A percentile compares a stretch with the other conserved stretches of the same genome.
Evolutionary conservation across 2,113 vertebrate species (phyloP).

Genomic region (Eira barbara): DNA sequence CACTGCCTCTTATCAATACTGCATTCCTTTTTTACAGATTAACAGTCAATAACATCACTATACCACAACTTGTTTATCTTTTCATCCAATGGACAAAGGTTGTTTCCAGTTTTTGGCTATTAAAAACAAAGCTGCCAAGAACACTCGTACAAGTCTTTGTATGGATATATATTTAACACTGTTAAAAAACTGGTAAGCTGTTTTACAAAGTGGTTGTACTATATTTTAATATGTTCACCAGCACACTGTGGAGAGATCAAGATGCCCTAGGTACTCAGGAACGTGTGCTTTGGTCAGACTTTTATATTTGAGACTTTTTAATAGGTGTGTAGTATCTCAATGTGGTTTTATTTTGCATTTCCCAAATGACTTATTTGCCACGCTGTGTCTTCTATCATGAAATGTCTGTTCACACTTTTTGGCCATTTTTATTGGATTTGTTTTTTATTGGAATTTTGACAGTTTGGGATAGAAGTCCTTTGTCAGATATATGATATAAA

Average conservation of each 20-base stretch:
- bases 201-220: not conserved
- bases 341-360: not conserved
- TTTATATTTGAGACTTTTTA: not conserved
- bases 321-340: not conserved
- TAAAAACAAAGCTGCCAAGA: not conserved
- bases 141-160: not conserved
- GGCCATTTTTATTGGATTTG: not conserved
- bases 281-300: not conserved
- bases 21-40: not conserved
- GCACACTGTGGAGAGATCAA: not conserved
- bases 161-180: not conserved
- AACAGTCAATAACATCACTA: not conserved
- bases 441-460: not conserved
- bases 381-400: not conserved
- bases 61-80: not conserved
- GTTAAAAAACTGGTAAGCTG: not conserved
- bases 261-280: not conserved
- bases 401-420: not conserved
- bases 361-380: not conserved
- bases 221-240: not conserved
- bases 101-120: not conserved
- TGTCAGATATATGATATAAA: not conserved
- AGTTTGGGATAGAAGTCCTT: not conserved
- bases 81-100: not conserved
- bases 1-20: not conserved